Conservation (phyloP, 2,888 invertebrate genomes). For the Micropterix aruncella region DNA sequence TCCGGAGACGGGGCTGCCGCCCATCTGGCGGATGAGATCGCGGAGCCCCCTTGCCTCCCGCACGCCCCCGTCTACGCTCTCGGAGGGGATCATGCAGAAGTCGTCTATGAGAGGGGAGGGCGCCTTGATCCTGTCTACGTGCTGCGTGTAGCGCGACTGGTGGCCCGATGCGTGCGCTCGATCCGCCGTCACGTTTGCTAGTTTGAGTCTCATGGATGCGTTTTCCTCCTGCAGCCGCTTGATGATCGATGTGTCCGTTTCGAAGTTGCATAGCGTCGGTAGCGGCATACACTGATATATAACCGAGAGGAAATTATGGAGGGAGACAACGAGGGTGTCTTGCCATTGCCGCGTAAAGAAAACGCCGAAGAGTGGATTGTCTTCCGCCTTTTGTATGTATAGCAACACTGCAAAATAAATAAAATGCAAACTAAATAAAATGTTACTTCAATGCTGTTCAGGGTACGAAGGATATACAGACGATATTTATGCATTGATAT, state of each 20-base stretch:
- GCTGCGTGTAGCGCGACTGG: constrained; percentile 51
- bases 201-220: constrained; percentile 36
- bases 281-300: constrained; percentile 79
- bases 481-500: no score
- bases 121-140: constrained; percentile 36
- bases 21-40: constrained; percentile 68
- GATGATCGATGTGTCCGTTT: constrained; percentile 70
- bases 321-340: constrained; percentile 77
- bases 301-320: constrained; percentile 87
- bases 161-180: constrained; percentile 38
- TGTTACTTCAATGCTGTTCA: no score
- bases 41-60: constrained; percentile 64
- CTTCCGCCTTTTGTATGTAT: constrained; percentile 83
- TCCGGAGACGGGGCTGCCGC: constrained; percentile 70
- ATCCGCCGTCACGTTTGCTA: constrained; percentile 16
- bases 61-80: constrained; percentile 43
- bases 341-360: constrained; percentile 93
- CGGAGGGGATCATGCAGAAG: constrained; percentile 80
- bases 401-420: constrained; percentile 82
- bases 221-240: constrained; percentile 77
- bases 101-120: constrained; percentile 79
- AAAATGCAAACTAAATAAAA: no score
- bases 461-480: no score
- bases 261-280: constrained; percentile 73
- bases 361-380: constrained; percentile 71